Base-by-base conservation (phyloP, 1,140 invertebrate genomes). In the Steinernema feltiae region DNA sequence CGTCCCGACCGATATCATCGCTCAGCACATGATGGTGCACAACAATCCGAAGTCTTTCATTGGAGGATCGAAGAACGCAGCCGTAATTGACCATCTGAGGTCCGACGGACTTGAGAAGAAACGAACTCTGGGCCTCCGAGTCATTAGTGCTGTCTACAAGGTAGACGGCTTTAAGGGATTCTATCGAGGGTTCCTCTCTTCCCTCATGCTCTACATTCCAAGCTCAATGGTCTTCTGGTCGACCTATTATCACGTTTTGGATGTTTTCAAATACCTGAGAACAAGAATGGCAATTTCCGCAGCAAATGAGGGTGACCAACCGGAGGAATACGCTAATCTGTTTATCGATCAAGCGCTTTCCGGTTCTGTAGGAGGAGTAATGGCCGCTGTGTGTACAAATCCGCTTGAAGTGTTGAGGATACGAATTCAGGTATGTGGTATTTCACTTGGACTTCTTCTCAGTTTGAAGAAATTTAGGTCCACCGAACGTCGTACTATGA, bases 1-100 rank as follows among this genome's bases (percentile, higher is more conserved):
- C 80, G 94, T 97, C 69, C 95, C 95, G 24, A 94, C 98, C 87
- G 95, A 98, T 88, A 92, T 98, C 32, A 90, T 98, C 32, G 95
- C 94, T 83, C 95, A 98, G 84, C 95, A 98, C 87, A 90, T 97
- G 70, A 98, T 98, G 94, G 91, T 98, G 79, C 72, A 79, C 69
- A 79, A 78, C 24, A 82, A 80, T 71, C 74, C 81, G 53, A 48
- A 29, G 7, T 48, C 0, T 15, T 74, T 78, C 73, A 41, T 46
- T 70, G 79, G 79, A 3, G 53, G 73, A 17, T 32, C 72, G 48
- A 78, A 78, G 32, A 80, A 79, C 48, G 74, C 74, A 1, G 69
- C 77, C 3, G 78, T 80, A 1, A 75, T 73, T 7, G 77, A 80
- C 21, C 72, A 75, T 18, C 48, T 80, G 1, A 27, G 74, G 24